Conservation (phyloP, 2,888 invertebrate species). For the Neoitamus cyanurus region DNA sequence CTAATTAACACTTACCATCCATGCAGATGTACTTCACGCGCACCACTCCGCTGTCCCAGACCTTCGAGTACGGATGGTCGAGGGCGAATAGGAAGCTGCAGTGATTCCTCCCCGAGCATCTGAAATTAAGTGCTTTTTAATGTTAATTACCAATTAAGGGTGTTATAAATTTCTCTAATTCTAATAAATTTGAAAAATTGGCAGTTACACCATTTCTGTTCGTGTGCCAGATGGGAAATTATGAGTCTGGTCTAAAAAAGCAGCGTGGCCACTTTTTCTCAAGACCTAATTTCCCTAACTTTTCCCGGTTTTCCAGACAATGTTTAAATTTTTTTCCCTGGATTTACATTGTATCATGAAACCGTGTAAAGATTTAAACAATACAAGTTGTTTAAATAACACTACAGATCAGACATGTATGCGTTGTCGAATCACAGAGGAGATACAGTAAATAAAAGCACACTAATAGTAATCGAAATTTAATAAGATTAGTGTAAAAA, state of each 20-base stretch:
- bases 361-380: too few relatives aligned
- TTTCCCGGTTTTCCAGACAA: too few relatives aligned
- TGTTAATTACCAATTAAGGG: neutral
- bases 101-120: slow-evolving; percentile 80
- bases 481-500: too few relatives aligned
- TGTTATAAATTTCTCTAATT: neutral
- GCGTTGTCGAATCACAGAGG: too few relatives aligned
- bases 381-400: too few relatives aligned
- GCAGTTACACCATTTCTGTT: neutral
- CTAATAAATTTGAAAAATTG: neutral
- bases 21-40: slow-evolving; percentile 80
- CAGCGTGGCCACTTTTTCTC: neutral
- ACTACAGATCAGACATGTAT: too few relatives aligned
- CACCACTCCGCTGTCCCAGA: slow-evolving; percentile 75
- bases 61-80: slow-evolving; percentile 73
- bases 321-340: too few relatives aligned
- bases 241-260: neutral
- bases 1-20: slow-evolving; percentile 70
- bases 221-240: neutral
- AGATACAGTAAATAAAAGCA: too few relatives aligned
- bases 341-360: too few relatives aligned
- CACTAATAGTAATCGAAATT: too few relatives aligned
- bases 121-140: slow-evolving; percentile 62
- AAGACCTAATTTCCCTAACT: too few relatives aligned
- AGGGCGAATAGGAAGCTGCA: slow-evolving; percentile 76